A percentile compares a stretch with the other conserved stretches of the same genome.
Evolutionary conservation across 2,113 vertebrate genomes (phyloP).

Genomic region (Tenrec ecaudatus): DNA sequence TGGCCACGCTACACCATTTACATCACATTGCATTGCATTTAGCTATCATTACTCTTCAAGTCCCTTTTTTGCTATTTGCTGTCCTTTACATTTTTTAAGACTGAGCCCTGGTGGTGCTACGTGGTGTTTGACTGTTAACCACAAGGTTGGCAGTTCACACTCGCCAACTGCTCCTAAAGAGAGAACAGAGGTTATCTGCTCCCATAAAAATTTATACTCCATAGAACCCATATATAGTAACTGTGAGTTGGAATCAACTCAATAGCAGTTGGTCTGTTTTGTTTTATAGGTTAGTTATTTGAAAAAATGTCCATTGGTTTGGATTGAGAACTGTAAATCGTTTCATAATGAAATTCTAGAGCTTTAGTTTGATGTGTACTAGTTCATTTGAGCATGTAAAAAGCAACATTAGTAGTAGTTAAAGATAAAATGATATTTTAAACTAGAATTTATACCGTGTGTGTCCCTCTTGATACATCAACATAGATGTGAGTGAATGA

Average conservation of each 20-base stretch:
- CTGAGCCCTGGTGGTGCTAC: neutral
- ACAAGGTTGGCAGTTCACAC: neutral
- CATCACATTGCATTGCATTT: neutral
- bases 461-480: neutral
- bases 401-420: slow-evolving; percentile 20
- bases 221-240: neutral
- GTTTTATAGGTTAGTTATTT: neutral
- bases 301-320: neutral
- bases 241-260: neutral
- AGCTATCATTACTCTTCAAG: neutral
- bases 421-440: slow-evolving; percentile 15
- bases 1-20: too few species aligned
- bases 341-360: neutral
- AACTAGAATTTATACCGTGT: slow-evolving; percentile 17
- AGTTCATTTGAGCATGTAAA: slow-evolving; percentile 1
- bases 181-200: too few species aligned
- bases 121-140: neutral
- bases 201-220: neutral
- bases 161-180: neutral
- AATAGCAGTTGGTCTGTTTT: neutral
- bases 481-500: neutral
- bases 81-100: neutral
- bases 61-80: neutral
- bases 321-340: neutral
- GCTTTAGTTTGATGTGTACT: neutral